Percentiles rank a stretch among this genome's conserved stretches.
Conservation (phyloP, 2,113 vertebrate genomes). For the Oryzias melastigma region DNA sequence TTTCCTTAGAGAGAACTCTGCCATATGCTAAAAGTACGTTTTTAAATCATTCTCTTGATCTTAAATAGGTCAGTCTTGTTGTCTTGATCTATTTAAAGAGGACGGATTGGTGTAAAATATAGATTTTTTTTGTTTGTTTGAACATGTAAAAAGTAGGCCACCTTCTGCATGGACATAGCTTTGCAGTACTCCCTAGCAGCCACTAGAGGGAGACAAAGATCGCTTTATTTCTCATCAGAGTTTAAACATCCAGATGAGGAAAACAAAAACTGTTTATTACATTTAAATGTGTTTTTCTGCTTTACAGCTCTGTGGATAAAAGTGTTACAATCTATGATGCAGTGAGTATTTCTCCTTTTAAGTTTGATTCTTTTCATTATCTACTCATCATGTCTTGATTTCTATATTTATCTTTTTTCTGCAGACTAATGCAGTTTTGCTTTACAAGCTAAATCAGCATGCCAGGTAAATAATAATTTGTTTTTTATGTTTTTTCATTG, state of each 20-base stretch:
- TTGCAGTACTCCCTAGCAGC: not conserved
- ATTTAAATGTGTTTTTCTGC: slow-evolving; percentile 10
- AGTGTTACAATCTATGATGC: slow-evolving; percentile 84
- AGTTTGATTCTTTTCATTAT: not conserved
- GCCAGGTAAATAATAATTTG: slow-evolving; percentile 78
- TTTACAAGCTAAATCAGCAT: slow-evolving; percentile 87
- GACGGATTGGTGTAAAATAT: slow-evolving; percentile 22
- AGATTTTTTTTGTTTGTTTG: slow-evolving; percentile 19
- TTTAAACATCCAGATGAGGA: not conserved
- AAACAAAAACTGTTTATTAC: not conserved
- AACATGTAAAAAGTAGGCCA: slow-evolving; percentile 15
- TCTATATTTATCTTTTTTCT: slow-evolving; percentile 19
- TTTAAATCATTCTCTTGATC: slow-evolving; percentile 16
- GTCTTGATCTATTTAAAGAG: slow-evolving; percentile 29
- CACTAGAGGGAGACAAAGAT: slow-evolving; percentile 56
- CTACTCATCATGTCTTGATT: not conserved
- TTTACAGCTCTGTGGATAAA: slow-evolving; percentile 93
- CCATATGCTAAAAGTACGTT: slow-evolving; percentile 6
- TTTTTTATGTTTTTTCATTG: not conserved
- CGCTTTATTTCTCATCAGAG: not conserved
- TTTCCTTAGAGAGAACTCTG: slow-evolving; percentile 3
- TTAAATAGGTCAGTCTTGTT: slow-evolving; percentile 6
- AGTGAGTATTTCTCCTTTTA: slow-evolving; percentile 79
- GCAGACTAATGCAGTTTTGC: slow-evolving; percentile 82
- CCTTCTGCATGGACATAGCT: not conserved